A percentile compares a stretch with the other conserved stretches of the same genome.
Conservation (phyloP, 2,888 invertebrate genomes). For the Cacoxenus indagator region DNA sequence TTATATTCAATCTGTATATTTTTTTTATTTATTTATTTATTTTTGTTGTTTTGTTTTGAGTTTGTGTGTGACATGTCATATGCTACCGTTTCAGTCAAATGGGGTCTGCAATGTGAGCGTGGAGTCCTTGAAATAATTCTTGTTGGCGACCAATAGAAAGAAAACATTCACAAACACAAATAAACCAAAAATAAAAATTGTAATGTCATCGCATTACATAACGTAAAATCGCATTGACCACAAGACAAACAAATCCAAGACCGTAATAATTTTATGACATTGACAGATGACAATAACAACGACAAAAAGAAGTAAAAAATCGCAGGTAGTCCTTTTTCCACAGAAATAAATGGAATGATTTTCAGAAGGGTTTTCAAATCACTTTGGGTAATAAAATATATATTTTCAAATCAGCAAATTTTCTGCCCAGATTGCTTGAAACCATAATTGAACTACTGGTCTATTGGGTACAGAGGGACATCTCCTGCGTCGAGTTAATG, state of each 20-base stretch:
- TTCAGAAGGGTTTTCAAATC: too few relatives aligned
- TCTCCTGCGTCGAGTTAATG: too few relatives aligned
- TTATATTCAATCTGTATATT: not conserved
- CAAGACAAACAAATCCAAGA: not conserved
- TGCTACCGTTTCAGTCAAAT: not conserved
- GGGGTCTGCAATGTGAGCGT: not conserved
- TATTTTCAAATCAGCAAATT: too few relatives aligned
- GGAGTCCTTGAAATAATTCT: slow-evolving; percentile 11
- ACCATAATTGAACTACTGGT: too few relatives aligned
- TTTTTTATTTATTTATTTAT: slow-evolving; percentile 19
- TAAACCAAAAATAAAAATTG: not conserved
- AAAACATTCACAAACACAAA: not conserved
- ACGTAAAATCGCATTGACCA: slow-evolving; percentile 7
- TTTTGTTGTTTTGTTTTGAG: slow-evolving; percentile 8
- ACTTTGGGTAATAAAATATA: too few relatives aligned
- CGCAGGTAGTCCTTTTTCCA: not conserved
- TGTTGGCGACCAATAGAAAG: not conserved
- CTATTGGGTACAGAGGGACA: too few relatives aligned
- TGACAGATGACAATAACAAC: not conserved
- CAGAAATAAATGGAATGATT: too few relatives aligned
- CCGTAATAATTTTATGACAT: not conserved
- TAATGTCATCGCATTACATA: slow-evolving; percentile 7
- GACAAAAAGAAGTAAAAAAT: not conserved
- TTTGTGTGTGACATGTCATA: not conserved
- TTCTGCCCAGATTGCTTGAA: too few relatives aligned